A percentile compares a stretch with the other conserved stretches of the same genome.
Evolutionary conservation across 2,888 invertebrate species (phyloP).

Genomic region (Tubulanus polymorphus): DNA sequence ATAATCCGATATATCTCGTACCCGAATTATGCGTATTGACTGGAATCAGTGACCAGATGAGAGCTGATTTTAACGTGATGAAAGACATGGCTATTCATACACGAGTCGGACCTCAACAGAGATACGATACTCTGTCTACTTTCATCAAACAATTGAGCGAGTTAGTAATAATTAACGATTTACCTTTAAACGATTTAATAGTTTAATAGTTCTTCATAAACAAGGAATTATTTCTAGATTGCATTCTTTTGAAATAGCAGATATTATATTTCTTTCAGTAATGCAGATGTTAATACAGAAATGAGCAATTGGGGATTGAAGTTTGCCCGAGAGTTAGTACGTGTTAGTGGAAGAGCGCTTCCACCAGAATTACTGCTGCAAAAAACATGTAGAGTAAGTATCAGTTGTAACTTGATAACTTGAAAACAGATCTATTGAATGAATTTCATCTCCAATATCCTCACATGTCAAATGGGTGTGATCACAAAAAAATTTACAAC

Average conservation of each 20-base stretch:
- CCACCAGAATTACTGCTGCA: too few species aligned
- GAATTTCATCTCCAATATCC: too few species aligned
- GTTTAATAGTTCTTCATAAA: too few species aligned
- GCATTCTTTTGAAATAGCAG: neutral
- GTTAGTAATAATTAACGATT: slow-evolving; percentile 55
- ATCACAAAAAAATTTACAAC: too few species aligned
- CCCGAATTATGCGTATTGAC: slow-evolving; percentile 84
- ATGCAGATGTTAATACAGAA: slow-evolving; percentile 26
- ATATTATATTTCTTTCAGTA: slow-evolving; percentile 19
- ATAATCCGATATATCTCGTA: slow-evolving; percentile 68
- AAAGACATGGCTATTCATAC: slow-evolving; percentile 68
- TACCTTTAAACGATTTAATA: too few species aligned
- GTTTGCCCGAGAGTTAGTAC: slow-evolving; percentile 64
- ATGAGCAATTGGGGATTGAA: slow-evolving; percentile 68
- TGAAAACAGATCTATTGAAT: neutral
- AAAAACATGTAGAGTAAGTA: too few species aligned
- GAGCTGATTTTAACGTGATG: slow-evolving; percentile 64
- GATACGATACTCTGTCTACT: slow-evolving; percentile 59
- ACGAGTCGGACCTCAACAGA: slow-evolving; percentile 64
- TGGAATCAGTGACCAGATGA: slow-evolving; percentile 37
- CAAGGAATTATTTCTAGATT: too few species aligned
- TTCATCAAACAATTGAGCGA: slow-evolving; percentile 62
- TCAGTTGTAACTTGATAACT: too few species aligned
- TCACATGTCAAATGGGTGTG: too few species aligned
- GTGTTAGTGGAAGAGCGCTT: slow-evolving; percentile 66